phyloP scores from a whole-genome alignment of 2,113 vertebrate species.

The Stomatorhinus ivindoensis region DNA sequence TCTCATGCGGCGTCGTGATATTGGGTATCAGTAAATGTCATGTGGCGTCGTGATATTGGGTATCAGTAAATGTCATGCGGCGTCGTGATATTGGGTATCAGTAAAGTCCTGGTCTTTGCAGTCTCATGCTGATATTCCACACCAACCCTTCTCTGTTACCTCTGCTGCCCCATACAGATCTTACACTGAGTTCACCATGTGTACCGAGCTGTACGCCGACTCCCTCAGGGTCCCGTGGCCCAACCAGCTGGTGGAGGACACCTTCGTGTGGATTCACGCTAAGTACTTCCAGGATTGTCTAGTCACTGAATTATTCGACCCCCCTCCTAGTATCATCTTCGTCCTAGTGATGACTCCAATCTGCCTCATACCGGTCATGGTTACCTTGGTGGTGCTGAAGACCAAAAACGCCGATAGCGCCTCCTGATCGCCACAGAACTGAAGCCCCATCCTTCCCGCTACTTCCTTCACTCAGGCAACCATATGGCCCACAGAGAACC shows the following conservation, averaged over 20 bases:
- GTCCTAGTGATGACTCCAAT: slow-evolving; percentile 86
- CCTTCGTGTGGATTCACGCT: slow-evolving; percentile 55
- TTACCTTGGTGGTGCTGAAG: slow-evolving; percentile 82
- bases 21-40: too few relatives aligned
- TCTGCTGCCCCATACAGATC: slow-evolving; percentile 34
- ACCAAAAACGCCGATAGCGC: slow-evolving; percentile 80
- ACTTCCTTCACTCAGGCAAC: background rate
- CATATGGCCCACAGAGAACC: background rate
- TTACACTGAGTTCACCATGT: slow-evolving; percentile 54
- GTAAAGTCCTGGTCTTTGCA: background rate
- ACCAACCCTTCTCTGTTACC: background rate
- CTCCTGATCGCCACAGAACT: slow-evolving; percentile 36
- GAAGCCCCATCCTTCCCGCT: background rate
- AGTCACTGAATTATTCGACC: slow-evolving; percentile 65
- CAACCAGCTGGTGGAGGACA: slow-evolving; percentile 53
- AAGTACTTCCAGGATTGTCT: slow-evolving; percentile 54
- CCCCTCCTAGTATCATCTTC: slow-evolving; percentile 73
- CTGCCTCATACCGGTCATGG: slow-evolving; percentile 85
- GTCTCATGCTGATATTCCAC: background rate
- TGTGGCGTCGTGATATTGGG: background rate
- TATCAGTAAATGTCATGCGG: too few relatives aligned
- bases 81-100: background rate
- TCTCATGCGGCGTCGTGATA: background rate
- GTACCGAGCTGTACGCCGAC: slow-evolving; percentile 54
- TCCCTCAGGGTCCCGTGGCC: slow-evolving; percentile 59